These are phyloP conservation scores for Cotesia glomerata DNA, from an alignment of 1,140 invertebrate species.

Conservation along the genomic window DNA sequence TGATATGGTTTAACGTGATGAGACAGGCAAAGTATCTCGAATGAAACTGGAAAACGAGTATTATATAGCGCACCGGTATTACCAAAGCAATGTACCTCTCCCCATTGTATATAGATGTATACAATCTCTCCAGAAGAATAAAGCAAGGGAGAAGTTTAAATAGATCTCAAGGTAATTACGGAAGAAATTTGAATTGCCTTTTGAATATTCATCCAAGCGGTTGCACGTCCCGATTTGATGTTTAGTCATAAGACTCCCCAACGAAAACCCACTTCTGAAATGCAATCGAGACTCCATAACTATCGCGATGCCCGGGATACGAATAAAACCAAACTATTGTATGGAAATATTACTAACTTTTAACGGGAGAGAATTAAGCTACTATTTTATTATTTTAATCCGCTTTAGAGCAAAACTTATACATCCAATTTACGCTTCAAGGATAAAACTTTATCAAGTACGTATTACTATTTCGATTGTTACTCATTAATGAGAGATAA, in stretches of 20 bases:
- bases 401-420: background rate
- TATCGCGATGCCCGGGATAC: too few relatives aligned
- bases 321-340: too few relatives aligned
- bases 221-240: conserved; percentile 18
- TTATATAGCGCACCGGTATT: background rate
- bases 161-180: conserved; percentile 20
- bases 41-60: background rate
- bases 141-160: conserved; percentile 16
- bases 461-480: too few relatives aligned
- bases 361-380: background rate
- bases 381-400: background rate
- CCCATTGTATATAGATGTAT: background rate
- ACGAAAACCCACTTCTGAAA: too few relatives aligned
- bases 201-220: conserved; percentile 22
- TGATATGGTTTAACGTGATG: background rate
- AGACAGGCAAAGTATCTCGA: background rate
- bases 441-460: background rate
- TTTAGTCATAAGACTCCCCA: background rate
- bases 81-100: background rate
- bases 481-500: too few relatives aligned
- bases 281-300: too few relatives aligned
- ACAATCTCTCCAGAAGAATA: background rate
- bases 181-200: conserved; percentile 25
- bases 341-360: too few relatives aligned
- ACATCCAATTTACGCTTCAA: background rate